Conservation (phyloP, 1,140 invertebrate species). For the Leptinotarsa defecta region DNA sequence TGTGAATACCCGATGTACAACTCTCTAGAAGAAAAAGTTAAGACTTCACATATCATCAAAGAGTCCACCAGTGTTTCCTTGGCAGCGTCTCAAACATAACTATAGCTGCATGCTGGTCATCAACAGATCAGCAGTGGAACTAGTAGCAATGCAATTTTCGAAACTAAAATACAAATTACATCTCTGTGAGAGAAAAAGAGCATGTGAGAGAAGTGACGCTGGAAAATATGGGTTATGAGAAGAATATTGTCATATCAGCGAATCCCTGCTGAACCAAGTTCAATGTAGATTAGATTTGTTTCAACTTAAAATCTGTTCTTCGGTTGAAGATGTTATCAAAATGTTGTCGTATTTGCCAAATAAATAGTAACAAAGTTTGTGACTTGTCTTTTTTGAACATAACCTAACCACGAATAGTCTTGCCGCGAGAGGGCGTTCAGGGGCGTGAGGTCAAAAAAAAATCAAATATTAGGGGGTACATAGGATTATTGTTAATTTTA, state of each 20-base stretch:
- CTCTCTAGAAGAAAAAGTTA: conserved; percentile 70
- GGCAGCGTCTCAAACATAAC: conserved; percentile 73
- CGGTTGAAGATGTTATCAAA: no score
- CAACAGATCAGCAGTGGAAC: conserved; percentile 45
- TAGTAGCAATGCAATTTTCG: conserved; percentile 8
- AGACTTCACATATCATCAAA: conserved; percentile 67
- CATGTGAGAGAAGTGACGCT: background rate
- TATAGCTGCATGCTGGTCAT: conserved; percentile 65
- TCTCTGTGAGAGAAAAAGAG: conserved; percentile 21
- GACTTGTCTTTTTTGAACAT: no score
- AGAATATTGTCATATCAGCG: background rate
- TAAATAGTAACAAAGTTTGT: no score
- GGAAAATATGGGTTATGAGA: background rate
- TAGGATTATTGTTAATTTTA: no score
- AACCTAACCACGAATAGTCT: no score
- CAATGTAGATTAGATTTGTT: background rate
- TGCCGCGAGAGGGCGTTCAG: no score
- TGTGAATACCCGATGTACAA: conserved; percentile 88
- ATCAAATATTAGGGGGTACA: no score
- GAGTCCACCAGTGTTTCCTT: conserved; percentile 76
- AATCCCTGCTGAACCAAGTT: background rate
- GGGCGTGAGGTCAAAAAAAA: no score
- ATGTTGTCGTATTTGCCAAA: no score
- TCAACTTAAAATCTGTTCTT: background rate
- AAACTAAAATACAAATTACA: conserved; percentile 30